Conservation (phyloP, 2,888 invertebrate species). For the Hydraecia micacea region DNA sequence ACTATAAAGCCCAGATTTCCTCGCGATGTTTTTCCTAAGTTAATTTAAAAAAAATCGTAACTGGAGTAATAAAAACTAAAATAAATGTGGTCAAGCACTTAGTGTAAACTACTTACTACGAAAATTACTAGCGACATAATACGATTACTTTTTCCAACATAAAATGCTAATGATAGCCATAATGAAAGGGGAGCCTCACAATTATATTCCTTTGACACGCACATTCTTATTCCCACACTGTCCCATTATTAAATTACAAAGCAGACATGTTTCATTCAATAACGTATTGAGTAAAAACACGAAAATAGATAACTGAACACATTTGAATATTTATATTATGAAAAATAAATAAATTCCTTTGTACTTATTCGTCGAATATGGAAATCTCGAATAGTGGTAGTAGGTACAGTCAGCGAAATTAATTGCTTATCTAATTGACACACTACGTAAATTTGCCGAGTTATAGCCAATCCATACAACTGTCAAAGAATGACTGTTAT, state of each 20-base stretch:
- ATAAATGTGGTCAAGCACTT: constrained; percentile 25
- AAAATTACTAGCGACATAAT: constrained; percentile 29
- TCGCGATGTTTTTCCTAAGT: no score
- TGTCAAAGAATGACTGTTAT: background rate
- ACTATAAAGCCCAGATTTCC: no score
- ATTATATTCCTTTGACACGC: constrained; percentile 54
- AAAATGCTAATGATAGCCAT: constrained; percentile 24
- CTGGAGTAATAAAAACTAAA: background rate
- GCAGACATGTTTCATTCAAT: background rate
- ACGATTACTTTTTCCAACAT: constrained; percentile 38
- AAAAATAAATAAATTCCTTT: background rate
- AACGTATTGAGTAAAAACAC: background rate
- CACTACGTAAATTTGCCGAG: background rate
- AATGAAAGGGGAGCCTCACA: constrained; percentile 21
- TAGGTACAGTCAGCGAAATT: background rate
- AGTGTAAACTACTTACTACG: background rate
- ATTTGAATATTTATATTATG: constrained; percentile 1
- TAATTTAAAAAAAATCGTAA: background rate
- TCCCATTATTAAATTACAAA: constrained; percentile 24
- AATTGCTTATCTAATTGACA: background rate
- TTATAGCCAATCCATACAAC: background rate
- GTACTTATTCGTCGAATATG: background rate
- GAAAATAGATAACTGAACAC: constrained; percentile 2
- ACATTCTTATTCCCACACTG: constrained; percentile 10
- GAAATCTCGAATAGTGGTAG: background rate